Conservation (phyloP, 1,140 invertebrate genomes). For the Maniola jurtina region DNA sequence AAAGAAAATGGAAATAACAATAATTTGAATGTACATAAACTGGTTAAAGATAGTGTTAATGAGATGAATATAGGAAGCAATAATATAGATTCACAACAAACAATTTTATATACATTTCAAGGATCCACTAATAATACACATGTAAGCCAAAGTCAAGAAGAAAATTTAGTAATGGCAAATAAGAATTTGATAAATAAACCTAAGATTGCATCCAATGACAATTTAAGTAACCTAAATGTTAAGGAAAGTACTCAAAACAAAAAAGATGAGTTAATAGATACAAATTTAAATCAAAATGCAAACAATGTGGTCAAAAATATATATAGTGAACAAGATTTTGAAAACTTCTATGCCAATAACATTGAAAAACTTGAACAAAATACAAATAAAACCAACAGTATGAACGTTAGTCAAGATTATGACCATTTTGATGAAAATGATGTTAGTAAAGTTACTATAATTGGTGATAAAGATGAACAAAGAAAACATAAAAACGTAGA, state of each 20-base stretch:
- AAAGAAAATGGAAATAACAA: neutral
- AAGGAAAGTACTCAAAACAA: neutral
- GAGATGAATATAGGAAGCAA: neutral
- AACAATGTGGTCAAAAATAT: too few relatives aligned
- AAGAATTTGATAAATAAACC: conserved; percentile 1
- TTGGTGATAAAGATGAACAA: neutral
- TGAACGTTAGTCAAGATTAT: neutral
- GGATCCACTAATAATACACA: conserved; percentile 15
- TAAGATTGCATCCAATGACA: neutral
- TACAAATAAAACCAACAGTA: neutral
- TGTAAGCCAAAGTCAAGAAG: conserved; percentile 23
- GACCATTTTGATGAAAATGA: neutral
- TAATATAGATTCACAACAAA: conserved; percentile 11
- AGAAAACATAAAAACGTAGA: neutral
- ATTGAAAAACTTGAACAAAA: neutral
- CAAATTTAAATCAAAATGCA: too few relatives aligned
- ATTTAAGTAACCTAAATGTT: neutral
- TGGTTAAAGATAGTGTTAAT: neutral
- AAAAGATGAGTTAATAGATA: too few relatives aligned
- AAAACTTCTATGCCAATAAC: too few relatives aligned
- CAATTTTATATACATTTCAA: conserved; percentile 5
- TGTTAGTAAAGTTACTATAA: neutral
- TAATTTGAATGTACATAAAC: neutral
- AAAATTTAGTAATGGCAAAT: conserved; percentile 11
- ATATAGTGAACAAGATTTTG: too few relatives aligned